A percentile compares a stretch with the other conserved stretches of the same genome.
phyloP scores from a whole-genome alignment of 2,113 vertebrate genomes.

The Corythaixoides concolor region DNA sequence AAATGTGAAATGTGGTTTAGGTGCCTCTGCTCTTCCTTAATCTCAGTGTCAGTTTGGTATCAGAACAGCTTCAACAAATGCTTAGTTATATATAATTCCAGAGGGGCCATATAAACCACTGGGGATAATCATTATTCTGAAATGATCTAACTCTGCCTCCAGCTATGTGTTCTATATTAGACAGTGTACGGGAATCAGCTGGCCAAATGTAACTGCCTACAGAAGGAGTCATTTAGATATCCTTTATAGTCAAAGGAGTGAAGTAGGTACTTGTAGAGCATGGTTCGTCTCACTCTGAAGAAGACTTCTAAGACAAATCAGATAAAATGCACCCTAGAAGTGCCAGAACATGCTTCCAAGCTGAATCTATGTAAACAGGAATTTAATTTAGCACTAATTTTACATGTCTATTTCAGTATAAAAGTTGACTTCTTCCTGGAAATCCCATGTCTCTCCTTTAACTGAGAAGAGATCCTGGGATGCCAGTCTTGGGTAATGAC shows the following conservation, averaged over 20 bases:
- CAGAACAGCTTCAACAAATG: neutral
- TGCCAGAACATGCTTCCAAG: neutral
- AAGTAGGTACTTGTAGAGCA: neutral
- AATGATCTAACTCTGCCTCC: neutral
- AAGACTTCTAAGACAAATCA: neutral
- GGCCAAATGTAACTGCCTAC: neutral
- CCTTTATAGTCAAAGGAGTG: neutral
- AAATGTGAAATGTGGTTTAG: slow-evolving; percentile 3
- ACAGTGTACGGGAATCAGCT: neutral
- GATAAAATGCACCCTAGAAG: neutral
- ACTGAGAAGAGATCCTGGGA: neutral
- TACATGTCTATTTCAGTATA: neutral
- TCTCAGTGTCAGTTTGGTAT: neutral
- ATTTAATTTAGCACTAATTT: neutral
- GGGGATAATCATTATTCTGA: slow-evolving; percentile 7
- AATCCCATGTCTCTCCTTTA: neutral
- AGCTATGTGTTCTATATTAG: neutral
- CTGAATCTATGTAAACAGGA: neutral
- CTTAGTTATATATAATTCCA: neutral
- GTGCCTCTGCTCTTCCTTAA: neutral
- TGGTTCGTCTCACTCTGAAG: neutral
- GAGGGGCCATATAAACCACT: neutral
- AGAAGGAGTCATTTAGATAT: neutral
- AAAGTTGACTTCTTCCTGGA: neutral
- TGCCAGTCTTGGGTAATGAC: neutral